Conservation (phyloP, 2,113 vertebrate genomes). For the Eubucco bourcierii region DNA sequence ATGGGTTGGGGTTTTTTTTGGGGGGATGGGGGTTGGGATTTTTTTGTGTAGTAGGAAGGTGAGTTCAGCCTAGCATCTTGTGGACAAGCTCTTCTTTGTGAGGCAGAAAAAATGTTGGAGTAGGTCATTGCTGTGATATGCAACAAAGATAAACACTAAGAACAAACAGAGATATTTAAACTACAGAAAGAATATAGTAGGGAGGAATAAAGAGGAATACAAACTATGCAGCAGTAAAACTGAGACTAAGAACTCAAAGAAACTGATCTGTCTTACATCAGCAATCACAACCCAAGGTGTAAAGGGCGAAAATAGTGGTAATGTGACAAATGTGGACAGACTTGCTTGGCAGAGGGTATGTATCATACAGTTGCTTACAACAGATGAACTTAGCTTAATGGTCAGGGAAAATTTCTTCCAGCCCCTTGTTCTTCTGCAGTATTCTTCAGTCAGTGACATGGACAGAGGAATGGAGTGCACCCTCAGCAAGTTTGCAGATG, state of each 20-base stretch:
- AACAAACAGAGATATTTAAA: neutral
- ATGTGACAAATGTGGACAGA: neutral
- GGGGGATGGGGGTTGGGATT: no score
- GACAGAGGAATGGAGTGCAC: no score
- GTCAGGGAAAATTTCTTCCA: neutral
- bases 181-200: neutral
- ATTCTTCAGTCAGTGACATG: no score
- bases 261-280: neutral
- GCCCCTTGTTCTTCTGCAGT: rapidly evolving
- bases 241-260: neutral
- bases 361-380: neutral
- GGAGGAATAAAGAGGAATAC: neutral
- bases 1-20: no score
- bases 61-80: neutral
- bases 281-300: neutral
- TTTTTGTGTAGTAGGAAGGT: neutral
- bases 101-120: neutral
- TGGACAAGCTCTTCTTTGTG: neutral
- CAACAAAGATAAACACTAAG: neutral
- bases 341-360: neutral
- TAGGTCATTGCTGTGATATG: neutral
- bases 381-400: neutral
- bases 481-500: no score
- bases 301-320: neutral
- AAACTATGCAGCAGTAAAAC: neutral